These are phyloP conservation scores for Platysteira castanea DNA, from an alignment of 2,113 vertebrate genomes.

Conservation along the genomic window DNA sequence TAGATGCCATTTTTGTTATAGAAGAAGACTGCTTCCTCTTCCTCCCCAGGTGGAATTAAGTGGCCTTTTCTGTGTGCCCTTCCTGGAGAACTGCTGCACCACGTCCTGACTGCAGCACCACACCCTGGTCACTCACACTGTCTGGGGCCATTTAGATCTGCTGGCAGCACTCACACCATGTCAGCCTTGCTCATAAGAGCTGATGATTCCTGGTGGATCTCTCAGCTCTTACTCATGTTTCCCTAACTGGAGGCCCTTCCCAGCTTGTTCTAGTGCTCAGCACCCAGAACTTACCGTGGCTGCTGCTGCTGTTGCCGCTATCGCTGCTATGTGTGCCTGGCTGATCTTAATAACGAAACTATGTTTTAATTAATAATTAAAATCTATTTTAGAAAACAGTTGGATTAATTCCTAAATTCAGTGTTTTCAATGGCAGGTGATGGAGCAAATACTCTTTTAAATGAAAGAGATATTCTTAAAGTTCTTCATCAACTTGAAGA, in stretches of 20 bases:
- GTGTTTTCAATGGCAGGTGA: not conserved
- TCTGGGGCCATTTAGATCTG: not conserved
- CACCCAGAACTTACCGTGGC: not conserved
- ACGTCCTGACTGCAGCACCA: not conserved
- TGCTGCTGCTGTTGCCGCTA: rapidly evolving
- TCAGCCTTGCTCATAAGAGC: not conserved
- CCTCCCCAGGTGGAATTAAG: not conserved
- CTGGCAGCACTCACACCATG: not conserved
- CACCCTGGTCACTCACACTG: rapidly evolving
- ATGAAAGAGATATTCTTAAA: not conserved
- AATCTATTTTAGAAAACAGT: not conserved
- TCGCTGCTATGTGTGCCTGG: not conserved
- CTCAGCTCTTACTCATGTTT: not conserved
- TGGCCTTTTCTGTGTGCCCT: not conserved
- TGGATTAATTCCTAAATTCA: not conserved
- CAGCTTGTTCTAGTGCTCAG: not conserved
- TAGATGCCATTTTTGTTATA: not conserved
- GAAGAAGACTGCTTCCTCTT: not conserved
- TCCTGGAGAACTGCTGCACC: not conserved
- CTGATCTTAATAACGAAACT: not conserved
- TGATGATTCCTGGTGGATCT: rapidly evolving
- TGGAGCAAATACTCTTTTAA: not conserved
- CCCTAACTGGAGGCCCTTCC: not conserved
- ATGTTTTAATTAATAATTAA: not conserved
- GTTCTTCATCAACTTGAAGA: not conserved